phyloP scores from a whole-genome alignment of 2,113 vertebrate species.

The Psittacula cyanocephala region DNA sequence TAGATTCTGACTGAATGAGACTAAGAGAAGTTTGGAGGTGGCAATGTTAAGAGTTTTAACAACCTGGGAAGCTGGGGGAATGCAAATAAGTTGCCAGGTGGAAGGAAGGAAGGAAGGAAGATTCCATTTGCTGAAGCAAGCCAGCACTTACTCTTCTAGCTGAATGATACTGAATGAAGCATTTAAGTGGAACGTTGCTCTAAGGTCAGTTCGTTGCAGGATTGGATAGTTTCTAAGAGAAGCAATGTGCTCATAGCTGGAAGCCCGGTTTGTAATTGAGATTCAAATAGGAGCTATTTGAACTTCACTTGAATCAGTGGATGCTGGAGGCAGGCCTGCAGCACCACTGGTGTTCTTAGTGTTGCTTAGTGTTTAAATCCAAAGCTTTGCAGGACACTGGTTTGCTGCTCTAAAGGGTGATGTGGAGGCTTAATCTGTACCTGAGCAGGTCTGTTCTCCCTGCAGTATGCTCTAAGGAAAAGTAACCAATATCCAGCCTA shows the following conservation, averaged over 20 bases:
- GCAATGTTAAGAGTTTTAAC: neutral
- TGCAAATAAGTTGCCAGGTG: neutral
- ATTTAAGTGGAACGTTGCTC: neutral
- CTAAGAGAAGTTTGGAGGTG: neutral
- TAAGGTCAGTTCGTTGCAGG: neutral
- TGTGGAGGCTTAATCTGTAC: neutral
- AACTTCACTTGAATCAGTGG: neutral
- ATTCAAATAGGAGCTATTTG: neutral
- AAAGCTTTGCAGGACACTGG: neutral
- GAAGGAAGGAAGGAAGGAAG: neutral
- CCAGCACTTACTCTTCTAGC: neutral
- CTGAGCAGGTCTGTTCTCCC: neutral
- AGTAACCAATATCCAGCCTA: neutral
- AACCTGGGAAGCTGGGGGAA: neutral
- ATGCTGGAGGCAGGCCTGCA: neutral
- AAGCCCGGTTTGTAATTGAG: neutral
- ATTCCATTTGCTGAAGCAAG: neutral
- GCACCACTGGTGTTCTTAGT: neutral
- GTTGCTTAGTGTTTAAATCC: neutral
- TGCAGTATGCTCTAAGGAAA: fast-evolving
- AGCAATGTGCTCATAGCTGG: neutral
- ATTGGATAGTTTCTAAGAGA: neutral
- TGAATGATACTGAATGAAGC: neutral
- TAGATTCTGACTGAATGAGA: neutral
- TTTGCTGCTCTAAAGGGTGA: neutral